Percentiles rank a stretch among this genome's conserved stretches.
Evolutionary conservation across 1,140 invertebrate species (phyloP).

Genomic region (Gryon sp.): DNA sequence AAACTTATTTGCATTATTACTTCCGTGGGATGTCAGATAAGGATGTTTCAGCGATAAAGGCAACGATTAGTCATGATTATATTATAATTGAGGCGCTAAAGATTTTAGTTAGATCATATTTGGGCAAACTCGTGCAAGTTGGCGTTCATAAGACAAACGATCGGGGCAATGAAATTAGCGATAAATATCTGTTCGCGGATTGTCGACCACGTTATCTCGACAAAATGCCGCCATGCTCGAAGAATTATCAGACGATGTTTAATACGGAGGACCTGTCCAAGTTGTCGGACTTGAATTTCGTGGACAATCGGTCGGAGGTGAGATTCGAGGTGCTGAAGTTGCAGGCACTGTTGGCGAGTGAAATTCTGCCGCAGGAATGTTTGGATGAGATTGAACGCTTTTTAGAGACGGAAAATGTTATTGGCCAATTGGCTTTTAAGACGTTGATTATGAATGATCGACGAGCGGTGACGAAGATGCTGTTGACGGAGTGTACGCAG

Average conservation of each 20-base stretch:
- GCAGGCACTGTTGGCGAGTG: slow-evolving; percentile 75
- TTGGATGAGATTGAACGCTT: slow-evolving; percentile 75
- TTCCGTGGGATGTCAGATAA: slow-evolving; percentile 72
- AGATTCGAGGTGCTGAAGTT: slow-evolving; percentile 72
- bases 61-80: slow-evolving; percentile 75
- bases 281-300: slow-evolving; percentile 28
- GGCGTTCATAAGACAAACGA: slow-evolving; percentile 68
- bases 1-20: slow-evolving; percentile 78
- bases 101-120: slow-evolving; percentile 80
- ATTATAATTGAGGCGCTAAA: slow-evolving; percentile 80
- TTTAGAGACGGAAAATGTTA: slow-evolving; percentile 73
- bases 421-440: slow-evolving; percentile 74
- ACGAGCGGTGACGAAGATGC: slow-evolving; percentile 68
- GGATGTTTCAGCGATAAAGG: slow-evolving; percentile 57
- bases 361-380: slow-evolving; percentile 74
- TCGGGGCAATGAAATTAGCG: slow-evolving; percentile 62
- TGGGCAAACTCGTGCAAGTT: slow-evolving; percentile 79
- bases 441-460: slow-evolving; percentile 69
- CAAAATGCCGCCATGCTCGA: slow-evolving; percentile 77
- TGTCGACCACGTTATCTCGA: slow-evolving; percentile 78
- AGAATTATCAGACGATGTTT: slow-evolving; percentile 68
- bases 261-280: slow-evolving; percentile 63
- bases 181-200: slow-evolving; percentile 77
- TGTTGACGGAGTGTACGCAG: slow-evolving; percentile 81
- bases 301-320: slow-evolving; percentile 60